Percentiles rank a stretch among this genome's conserved stretches.
These are phyloP conservation scores for Pygoscelis adeliae DNA, from an alignment of 2,113 vertebrate genomes.

Conservation along the genomic window DNA sequence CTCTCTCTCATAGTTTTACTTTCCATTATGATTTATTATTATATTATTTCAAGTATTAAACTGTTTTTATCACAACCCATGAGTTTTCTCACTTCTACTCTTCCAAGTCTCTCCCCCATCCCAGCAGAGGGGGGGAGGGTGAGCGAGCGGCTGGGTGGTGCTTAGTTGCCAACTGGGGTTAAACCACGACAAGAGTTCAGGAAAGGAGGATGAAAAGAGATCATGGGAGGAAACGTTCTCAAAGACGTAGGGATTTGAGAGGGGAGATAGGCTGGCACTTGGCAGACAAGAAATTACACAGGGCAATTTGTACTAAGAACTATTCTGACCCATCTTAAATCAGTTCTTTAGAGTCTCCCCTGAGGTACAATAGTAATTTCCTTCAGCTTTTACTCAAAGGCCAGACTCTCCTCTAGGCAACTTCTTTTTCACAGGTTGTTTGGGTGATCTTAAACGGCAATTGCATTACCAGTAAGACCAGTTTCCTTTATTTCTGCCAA, in stretches of 20 bases:
- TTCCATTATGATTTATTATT: too few relatives aligned
- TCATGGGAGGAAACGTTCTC: background rate
- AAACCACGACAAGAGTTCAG: background rate
- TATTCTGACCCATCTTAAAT: background rate
- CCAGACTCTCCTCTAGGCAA: slow-evolving; percentile 14
- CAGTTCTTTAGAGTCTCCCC: background rate
- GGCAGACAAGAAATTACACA: background rate
- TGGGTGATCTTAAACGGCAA: background rate
- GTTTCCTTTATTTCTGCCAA: background rate
- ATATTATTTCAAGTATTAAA: too few relatives aligned
- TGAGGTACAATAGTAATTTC: slow-evolving; percentile 22
- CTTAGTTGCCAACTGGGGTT: too few relatives aligned
- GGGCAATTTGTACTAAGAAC: slow-evolving; percentile 8
- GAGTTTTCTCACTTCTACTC: too few relatives aligned
- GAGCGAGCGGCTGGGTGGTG: too few relatives aligned
- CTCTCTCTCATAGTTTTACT: too few relatives aligned
- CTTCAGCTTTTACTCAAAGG: slow-evolving; percentile 14
- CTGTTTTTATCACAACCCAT: too few relatives aligned
- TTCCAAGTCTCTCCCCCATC: too few relatives aligned
- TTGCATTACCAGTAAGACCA: background rate
- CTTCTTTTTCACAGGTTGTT: background rate
- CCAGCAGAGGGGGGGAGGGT: too few relatives aligned
- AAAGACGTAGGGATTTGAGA: background rate
- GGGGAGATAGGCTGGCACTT: background rate
- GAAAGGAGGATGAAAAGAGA: background rate